Conservation (phyloP, 2,113 vertebrate genomes). For the Panthera tigris region DNA sequence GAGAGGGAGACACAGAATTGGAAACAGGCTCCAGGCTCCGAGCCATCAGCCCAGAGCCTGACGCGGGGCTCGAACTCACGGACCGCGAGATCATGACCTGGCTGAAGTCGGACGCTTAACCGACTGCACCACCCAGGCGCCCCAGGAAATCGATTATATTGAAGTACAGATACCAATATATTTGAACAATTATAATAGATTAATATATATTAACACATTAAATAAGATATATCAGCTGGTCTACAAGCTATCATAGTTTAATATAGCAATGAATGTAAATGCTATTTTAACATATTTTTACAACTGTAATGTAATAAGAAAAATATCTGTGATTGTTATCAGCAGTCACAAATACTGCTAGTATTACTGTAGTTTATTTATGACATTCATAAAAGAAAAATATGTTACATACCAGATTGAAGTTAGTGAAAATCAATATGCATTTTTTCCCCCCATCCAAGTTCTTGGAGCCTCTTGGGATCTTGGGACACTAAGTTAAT, state of each 20-base stretch:
- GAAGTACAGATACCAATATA: neutral
- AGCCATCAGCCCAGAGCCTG: no score
- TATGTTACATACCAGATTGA: neutral
- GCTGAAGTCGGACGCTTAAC: no score
- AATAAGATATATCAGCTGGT: neutral
- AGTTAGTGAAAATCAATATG: neutral
- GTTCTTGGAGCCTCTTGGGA: neutral
- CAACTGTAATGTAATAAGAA: neutral
- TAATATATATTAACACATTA: neutral
- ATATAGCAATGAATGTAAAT: neutral
- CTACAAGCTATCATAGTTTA: neutral
- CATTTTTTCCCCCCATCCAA: neutral
- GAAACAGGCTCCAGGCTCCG: no score
- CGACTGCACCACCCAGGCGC: no score
- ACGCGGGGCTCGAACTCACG: no score
- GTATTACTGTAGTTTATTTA: neutral
- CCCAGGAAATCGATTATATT: neutral
- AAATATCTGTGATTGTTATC: conserved; percentile 2
- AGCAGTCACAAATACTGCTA: neutral
- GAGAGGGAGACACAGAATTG: no score
- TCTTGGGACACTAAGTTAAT: neutral
- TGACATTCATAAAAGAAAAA: neutral
- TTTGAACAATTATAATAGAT: neutral
- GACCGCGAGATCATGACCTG: no score
- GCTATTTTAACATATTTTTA: neutral